Conservation (phyloP, 30 jellyfish, hydroid and myxozoan species). For the Aurelia sp. region DNA sequence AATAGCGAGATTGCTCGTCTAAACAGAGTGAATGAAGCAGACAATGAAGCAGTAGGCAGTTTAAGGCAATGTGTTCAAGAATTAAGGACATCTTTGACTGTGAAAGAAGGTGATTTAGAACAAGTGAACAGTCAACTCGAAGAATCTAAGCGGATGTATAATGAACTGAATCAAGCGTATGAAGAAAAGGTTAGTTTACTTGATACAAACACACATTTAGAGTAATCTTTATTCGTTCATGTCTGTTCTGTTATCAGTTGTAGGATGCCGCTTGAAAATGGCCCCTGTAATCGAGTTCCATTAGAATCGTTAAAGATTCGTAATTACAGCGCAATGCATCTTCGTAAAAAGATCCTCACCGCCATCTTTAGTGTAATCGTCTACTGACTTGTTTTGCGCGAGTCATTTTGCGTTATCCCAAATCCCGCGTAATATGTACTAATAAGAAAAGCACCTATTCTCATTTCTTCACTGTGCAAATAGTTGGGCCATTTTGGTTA, state of each 20-base stretch:
- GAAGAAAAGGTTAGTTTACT: slow-evolving; percentile 73
- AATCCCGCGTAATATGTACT: too few relatives aligned
- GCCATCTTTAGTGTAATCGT: too few relatives aligned
- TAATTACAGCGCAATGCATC: too few relatives aligned
- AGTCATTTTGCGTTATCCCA: too few relatives aligned
- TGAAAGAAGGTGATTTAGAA: slow-evolving; percentile 56
- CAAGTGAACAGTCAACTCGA: slow-evolving; percentile 71
- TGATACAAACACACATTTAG: neutral
- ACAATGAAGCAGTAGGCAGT: slow-evolving; percentile 80
- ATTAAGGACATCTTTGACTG: slow-evolving; percentile 44
- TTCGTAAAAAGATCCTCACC: too few relatives aligned
- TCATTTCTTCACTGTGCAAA: too few relatives aligned
- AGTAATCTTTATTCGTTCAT: neutral
- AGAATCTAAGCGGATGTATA: slow-evolving; percentile 64
- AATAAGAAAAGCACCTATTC: too few relatives aligned
- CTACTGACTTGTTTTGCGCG: too few relatives aligned
- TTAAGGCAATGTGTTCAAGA: slow-evolving; percentile 79
- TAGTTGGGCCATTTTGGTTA: too few relatives aligned
- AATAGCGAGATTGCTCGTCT: slow-evolving; percentile 71
- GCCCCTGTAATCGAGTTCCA: too few relatives aligned
- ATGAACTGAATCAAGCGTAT: slow-evolving; percentile 49
- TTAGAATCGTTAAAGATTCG: too few relatives aligned
- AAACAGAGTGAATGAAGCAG: slow-evolving; percentile 75
- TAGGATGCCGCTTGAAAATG: neutral
- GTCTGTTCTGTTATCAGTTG: neutral